Evolutionary conservation across 2,888 invertebrate genomes (phyloP), one percentile per base, ranked within the genome.

Genomic region (Nysson spinosus): DNA sequence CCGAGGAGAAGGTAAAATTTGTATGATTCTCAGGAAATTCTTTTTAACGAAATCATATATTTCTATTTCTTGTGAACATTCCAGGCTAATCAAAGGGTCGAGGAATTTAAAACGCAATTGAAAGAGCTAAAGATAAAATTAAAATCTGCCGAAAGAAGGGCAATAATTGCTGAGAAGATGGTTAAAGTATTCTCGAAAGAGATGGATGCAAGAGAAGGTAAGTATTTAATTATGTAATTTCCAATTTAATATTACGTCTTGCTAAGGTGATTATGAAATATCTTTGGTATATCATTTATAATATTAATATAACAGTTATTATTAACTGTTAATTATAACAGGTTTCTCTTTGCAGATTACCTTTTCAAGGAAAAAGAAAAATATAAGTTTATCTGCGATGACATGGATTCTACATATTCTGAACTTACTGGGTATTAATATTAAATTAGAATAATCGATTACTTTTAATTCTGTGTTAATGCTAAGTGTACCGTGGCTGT

Each of bases 351-450:
- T 93, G 80, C 93, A 95, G 95, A 95, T 92, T 90, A 92, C 87
- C 91, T 95, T 89, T 93, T 93, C 91, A 92, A 91, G 78, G 90
- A 90, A 90, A 95, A 95, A 90, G 94, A 95, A 89, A 94, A 94
- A 88, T 94, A 91, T 90, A 93, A 93, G 89, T 89, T 90, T 75
- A 92, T 93, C 87, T 91, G 91, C 87, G 93, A 93, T 86, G 93
- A 94, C 85, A 88, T 93, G 89, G 93, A 93, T 88, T 89, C 90
- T 78, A 93, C 93, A 77, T 92, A 93, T 87, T 91, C 92, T 80
- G 93, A 93, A 87, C 89, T 93, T 83, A 92, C 93, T 82, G 92
- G 92, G 85, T 92, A 91, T 87, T 93, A 90, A n/a, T n/a, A n/a
- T n/a, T n/a, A n/a, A n/a, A n/a, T n/a, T n/a, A n/a, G n/a, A n/a